phyloP scores from a whole-genome alignment of 2,888 invertebrate genomes.

The Callyntrura guangdongensis region DNA sequence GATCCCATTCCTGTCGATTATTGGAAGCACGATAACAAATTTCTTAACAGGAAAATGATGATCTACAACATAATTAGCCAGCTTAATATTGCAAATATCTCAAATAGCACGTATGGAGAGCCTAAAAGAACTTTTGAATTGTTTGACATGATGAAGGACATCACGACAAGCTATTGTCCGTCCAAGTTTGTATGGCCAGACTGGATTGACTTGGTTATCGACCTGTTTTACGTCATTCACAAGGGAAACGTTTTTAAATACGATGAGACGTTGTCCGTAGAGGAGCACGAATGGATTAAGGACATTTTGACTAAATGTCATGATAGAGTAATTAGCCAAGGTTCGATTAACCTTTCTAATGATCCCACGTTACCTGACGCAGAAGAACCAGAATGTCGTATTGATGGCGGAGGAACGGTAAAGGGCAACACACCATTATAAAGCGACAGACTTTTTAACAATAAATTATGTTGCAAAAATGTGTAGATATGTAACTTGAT shows the following conservation, averaged over 20 bases:
- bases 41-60: slow-evolving; percentile 80
- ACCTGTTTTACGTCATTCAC: slow-evolving; percentile 80
- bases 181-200: slow-evolving; percentile 69
- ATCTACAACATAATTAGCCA: slow-evolving; percentile 80
- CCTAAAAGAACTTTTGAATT: slow-evolving; percentile 80
- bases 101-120: slow-evolving; percentile 71
- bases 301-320: slow-evolving; percentile 78
- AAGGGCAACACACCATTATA: no score
- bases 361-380: slow-evolving; percentile 1
- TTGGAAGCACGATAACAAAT: slow-evolving; percentile 80
- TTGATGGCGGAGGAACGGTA: slow-evolving; percentile 47
- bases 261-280: slow-evolving; percentile 75
- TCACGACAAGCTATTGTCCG: slow-evolving; percentile 76
- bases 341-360: not conserved
- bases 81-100: slow-evolving; percentile 13
- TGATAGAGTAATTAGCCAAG: not conserved
- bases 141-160: slow-evolving; percentile 80
- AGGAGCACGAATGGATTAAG: slow-evolving; percentile 80
- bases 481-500: no score
- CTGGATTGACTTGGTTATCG: slow-evolving; percentile 78
- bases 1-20: slow-evolving; percentile 73
- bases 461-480: not conserved
- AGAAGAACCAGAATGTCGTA: not conserved
- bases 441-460: not conserved
- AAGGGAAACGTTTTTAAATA: slow-evolving; percentile 80